Percentiles rank a stretch among this genome's conserved stretches.
Evolutionary conservation across 1,140 invertebrate genomes (phyloP).

Genomic region (Zaprionus capensis): DNA sequence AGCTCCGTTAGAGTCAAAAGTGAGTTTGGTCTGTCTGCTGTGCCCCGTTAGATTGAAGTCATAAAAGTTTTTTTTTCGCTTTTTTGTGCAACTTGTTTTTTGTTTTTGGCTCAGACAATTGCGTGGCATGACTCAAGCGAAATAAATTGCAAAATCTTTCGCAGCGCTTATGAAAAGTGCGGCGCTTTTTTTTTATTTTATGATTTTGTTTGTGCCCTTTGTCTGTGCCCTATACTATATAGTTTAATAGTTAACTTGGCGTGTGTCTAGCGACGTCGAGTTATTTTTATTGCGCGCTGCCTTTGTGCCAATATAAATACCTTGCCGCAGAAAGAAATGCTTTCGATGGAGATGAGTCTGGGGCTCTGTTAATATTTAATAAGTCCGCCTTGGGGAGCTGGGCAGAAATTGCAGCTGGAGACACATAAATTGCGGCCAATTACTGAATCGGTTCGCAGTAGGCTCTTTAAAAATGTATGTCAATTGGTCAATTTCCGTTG

Average conservation of each 20-base stretch:
- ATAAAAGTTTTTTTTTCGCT: slow-evolving; percentile 55
- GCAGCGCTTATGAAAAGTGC: slow-evolving; percentile 66
- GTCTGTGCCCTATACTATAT: slow-evolving; percentile 1
- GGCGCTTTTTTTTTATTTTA: slow-evolving; percentile 57
- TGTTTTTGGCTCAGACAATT: slow-evolving; percentile 61
- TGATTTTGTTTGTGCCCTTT: slow-evolving; percentile 50
- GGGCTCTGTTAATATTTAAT: slow-evolving; percentile 66
- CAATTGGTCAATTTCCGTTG: slow-evolving; percentile 79
- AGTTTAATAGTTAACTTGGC: slow-evolving; percentile 65
- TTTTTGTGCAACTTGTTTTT: slow-evolving; percentile 52
- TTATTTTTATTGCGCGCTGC: slow-evolving; percentile 61
- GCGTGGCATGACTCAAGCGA: slow-evolving; percentile 73
- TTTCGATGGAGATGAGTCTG: slow-evolving; percentile 29
- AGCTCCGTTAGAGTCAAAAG: slow-evolving; percentile 63
- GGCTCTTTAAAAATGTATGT: slow-evolving; percentile 80
- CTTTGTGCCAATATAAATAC: slow-evolving; percentile 49
- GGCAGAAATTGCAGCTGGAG: slow-evolving; percentile 12
- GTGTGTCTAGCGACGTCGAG: slow-evolving; percentile 64
- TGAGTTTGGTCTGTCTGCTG: slow-evolving; percentile 43
- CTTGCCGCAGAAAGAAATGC: slow-evolving; percentile 26
- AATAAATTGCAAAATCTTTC: slow-evolving; percentile 82
- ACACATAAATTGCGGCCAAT: slow-evolving; percentile 55
- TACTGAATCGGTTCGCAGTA: slow-evolving; percentile 40
- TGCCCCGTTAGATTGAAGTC: slow-evolving; percentile 68
- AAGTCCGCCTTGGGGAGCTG: slow-evolving; percentile 42